Percentiles rank a stretch among this genome's conserved stretches.
Conservation (phyloP, 1,140 invertebrate genomes). For the Antheraea pernyi region DNA sequence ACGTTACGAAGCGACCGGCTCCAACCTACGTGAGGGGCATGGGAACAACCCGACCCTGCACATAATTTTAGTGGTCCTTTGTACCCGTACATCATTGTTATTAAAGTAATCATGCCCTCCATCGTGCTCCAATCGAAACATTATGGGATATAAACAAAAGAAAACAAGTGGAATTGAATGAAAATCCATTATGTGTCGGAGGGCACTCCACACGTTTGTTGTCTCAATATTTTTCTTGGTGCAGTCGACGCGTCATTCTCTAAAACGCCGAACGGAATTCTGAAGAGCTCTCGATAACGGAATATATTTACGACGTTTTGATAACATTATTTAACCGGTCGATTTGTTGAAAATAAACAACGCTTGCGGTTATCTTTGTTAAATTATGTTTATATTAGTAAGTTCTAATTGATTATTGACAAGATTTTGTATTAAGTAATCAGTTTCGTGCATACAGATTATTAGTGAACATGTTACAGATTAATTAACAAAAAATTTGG, state of each 20-base stretch:
- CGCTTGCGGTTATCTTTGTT: constrained; percentile 8
- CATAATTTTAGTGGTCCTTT: constrained; percentile 73
- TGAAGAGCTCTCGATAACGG: constrained; percentile 71
- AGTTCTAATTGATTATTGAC: neutral
- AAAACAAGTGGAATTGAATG: constrained; percentile 74
- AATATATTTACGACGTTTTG: constrained; percentile 73
- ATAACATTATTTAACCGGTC: constrained; percentile 69
- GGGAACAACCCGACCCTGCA: constrained; percentile 59
- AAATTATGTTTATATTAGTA: constrained; percentile 12
- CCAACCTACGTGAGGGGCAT: constrained; percentile 66
- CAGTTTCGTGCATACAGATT: neutral
- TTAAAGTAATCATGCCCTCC: constrained; percentile 76
- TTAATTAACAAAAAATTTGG: too few species aligned
- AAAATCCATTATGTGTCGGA: constrained; percentile 74
- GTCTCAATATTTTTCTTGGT: constrained; percentile 78
- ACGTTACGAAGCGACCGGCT: constrained; percentile 43
- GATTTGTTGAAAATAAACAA: constrained; percentile 62
- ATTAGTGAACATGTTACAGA: too few species aligned
- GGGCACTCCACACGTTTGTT: constrained; percentile 62
- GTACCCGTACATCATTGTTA: constrained; percentile 69
- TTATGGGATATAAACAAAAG: constrained; percentile 78
- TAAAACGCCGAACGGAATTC: constrained; percentile 71
- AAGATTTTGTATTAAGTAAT: neutral
- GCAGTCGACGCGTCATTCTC: constrained; percentile 71
- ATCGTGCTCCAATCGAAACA: constrained; percentile 74